Conservation (phyloP, 2,113 vertebrate species). For the Cyanistes caeruleus region DNA sequence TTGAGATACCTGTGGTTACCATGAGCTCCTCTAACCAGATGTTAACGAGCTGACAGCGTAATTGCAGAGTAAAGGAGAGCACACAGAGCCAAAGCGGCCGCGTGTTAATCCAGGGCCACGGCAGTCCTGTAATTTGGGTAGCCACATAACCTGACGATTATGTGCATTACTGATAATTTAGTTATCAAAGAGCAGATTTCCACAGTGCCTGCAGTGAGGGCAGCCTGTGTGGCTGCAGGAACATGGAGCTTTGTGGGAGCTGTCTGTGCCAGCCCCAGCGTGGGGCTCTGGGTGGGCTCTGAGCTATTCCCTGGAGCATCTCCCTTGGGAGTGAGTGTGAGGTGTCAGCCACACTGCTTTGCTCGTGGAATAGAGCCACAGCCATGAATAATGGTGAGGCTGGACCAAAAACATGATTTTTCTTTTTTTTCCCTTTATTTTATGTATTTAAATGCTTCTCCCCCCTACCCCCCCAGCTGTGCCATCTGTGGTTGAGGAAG, state of each 20-base stretch:
- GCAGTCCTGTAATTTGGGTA: conserved; percentile 49
- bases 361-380: rapidly evolving
- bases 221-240: background rate
- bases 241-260: rapidly evolving
- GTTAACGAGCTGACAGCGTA: background rate
- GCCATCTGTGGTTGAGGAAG: background rate
- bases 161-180: conserved; percentile 53
- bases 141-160: conserved; percentile 16
- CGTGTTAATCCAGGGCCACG: background rate
- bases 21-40: background rate
- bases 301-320: background rate
- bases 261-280: rapidly evolving
- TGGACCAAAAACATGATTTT: background rate
- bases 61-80: conserved; percentile 31
- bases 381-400: rapidly evolving
- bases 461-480: rapidly evolving
- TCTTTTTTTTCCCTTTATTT: rapidly evolving
- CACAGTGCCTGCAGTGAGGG: background rate
- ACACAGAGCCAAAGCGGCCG: background rate
- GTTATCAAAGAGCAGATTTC: conserved; percentile 44
- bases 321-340: rapidly evolving
- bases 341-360: rapidly evolving
- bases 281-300: rapidly evolving
- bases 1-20: background rate
- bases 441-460: background rate